phyloP scores from a whole-genome alignment of 2,113 vertebrate genomes.

The Thunnus thynnus region DNA sequence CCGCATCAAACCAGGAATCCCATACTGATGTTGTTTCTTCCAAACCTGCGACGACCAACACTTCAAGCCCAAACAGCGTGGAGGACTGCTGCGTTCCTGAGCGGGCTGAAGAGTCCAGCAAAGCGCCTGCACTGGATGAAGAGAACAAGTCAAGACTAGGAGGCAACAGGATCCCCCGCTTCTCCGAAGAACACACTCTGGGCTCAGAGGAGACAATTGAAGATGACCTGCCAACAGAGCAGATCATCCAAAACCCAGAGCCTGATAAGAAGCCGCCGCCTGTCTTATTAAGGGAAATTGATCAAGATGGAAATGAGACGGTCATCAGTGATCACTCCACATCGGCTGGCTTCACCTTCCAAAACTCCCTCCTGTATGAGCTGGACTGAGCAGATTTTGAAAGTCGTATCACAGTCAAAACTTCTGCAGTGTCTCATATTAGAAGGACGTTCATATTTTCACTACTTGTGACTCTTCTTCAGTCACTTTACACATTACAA shows the following conservation, averaged over 20 bases:
- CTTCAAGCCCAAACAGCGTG: not conserved
- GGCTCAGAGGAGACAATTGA: constrained; percentile 28
- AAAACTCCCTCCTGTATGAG: constrained; percentile 89
- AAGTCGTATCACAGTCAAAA: not conserved
- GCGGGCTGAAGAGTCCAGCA: not conserved
- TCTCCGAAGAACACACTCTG: not conserved
- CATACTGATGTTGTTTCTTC: not conserved
- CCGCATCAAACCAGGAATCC: not conserved
- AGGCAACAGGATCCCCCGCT: not conserved
- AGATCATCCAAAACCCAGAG: not conserved
- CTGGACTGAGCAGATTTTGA: constrained; percentile 85
- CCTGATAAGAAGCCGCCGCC: not conserved
- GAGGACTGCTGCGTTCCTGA: not conserved
- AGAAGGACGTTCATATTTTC: not conserved
- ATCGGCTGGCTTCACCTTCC: constrained; percentile 85
- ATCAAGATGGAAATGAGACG: constrained; percentile 81
- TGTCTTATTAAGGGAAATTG: constrained; percentile 81
- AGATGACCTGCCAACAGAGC: constrained; percentile 29
- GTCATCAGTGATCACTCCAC: constrained; percentile 86
- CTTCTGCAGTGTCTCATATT: not conserved
- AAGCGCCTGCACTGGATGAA: not conserved
- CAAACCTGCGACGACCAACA: not conserved
- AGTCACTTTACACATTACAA: not conserved
- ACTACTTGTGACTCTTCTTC: not conserved
- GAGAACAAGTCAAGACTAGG: not conserved